phyloP scores from a whole-genome alignment of 2,113 vertebrate genomes.

The Conger conger region DNA sequence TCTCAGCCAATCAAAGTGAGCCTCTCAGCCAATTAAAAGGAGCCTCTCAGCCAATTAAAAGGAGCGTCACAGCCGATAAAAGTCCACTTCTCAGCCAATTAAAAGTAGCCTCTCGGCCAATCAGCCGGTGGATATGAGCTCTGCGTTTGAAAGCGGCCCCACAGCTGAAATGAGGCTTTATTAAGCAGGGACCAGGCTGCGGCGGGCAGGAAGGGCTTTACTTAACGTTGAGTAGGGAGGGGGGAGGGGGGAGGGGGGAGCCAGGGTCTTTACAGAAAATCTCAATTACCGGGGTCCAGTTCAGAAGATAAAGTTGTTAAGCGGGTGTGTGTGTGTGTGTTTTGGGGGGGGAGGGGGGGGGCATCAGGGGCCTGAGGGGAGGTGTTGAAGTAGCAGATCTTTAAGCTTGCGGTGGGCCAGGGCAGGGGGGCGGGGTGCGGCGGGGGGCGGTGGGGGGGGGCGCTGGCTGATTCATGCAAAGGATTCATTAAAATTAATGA shows the following conservation, averaged over 20 bases:
- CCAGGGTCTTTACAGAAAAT: background rate
- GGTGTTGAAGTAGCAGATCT: background rate
- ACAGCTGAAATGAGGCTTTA: background rate
- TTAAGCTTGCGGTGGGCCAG: background rate
- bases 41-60: slow-evolving; percentile 44
- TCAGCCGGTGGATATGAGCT: no score
- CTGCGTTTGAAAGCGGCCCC: background rate
- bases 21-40: slow-evolving; percentile 44
- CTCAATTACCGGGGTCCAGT: background rate
- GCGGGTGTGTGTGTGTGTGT: no score
- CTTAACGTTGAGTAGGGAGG: background rate
- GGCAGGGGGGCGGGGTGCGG: background rate
- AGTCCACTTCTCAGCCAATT: background rate
- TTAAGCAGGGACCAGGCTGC: background rate
- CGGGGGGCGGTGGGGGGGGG: background rate
- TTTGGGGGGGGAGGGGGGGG: no score
- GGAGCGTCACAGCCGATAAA: slow-evolving; percentile 43
- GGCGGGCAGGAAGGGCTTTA: background rate
- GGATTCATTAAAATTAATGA: slow-evolving; percentile 49
- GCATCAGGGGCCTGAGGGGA: no score
- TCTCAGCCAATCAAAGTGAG: slow-evolving; percentile 43
- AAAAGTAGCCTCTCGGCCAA: no score
- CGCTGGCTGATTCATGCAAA: slow-evolving; percentile 18
- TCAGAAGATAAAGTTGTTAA: background rate
- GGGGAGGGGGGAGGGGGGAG: no score